Percentiles rank a stretch among this genome's conserved stretches.
These are phyloP conservation scores for Spinus pinus DNA, from an alignment of 2,797 vertebrate species.

Conservation along the genomic window DNA sequence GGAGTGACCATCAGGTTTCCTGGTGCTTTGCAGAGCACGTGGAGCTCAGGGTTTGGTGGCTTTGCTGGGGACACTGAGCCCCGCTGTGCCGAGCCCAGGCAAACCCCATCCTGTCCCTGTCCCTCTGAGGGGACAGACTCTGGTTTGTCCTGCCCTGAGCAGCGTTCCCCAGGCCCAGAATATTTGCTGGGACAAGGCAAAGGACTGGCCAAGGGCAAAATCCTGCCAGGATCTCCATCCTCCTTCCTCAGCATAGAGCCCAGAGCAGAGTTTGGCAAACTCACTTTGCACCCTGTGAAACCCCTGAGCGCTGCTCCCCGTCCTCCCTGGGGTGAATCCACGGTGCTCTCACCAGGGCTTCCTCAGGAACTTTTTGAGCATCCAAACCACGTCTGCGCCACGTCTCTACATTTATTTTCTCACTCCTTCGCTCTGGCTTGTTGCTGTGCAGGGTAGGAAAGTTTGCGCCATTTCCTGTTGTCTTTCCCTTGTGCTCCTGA, in stretches of 20 bases:
- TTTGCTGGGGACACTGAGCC: neutral
- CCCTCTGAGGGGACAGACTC: neutral
- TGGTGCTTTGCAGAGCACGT: neutral
- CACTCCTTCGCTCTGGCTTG: neutral
- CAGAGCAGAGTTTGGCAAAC: neutral
- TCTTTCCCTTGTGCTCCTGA: conserved; percentile 64
- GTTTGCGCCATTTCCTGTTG: conserved; percentile 69
- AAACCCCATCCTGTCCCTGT: neutral
- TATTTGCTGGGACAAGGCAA: rapidly evolving
- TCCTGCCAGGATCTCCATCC: rapidly evolving
- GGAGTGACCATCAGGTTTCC: neutral
- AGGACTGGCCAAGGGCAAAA: neutral
- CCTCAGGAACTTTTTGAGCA: neutral
- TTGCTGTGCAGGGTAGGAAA: conserved; percentile 60
- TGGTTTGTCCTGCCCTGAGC: neutral
- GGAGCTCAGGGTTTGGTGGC: neutral
- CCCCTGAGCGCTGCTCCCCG: neutral
- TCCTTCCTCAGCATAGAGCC: neutral
- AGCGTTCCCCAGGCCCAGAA: neutral
- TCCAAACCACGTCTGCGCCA: neutral
- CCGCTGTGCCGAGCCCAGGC: neutral
- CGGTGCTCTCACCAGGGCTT: neutral
- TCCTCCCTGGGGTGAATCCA: neutral
- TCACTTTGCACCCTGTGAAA: neutral
- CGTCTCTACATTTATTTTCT: neutral